Evolutionary conservation across 2,797 vertebrate species (phyloP).

Genomic region (Bryconaethiops microstoma): DNA sequence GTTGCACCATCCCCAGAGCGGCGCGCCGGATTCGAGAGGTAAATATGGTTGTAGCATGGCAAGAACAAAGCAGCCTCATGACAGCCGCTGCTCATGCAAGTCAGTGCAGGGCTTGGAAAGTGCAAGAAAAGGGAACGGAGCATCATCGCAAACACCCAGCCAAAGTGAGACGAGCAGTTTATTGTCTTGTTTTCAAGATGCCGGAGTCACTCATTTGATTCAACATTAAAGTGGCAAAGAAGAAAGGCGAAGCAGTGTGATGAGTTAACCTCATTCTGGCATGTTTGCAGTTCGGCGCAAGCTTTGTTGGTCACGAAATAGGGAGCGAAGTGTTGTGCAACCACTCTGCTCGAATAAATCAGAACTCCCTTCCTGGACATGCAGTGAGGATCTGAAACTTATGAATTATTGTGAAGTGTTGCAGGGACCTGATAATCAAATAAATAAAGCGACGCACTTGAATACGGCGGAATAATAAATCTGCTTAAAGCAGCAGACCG

Average conservation of each 20-base stretch:
- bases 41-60: slow-evolving; percentile 65
- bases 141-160: slow-evolving; percentile 68
- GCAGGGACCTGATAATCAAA: slow-evolving; percentile 23
- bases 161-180: slow-evolving; percentile 62
- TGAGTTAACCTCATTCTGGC: slow-evolving; percentile 74
- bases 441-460: slow-evolving; percentile 20
- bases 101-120: slow-evolving; percentile 65
- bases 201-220: slow-evolving; percentile 69
- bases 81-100: slow-evolving; percentile 69
- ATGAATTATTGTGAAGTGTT: slow-evolving; percentile 12
- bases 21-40: slow-evolving; percentile 61
- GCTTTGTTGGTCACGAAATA: slow-evolving; percentile 42
- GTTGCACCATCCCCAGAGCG: slow-evolving; percentile 65
- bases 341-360: slow-evolving; percentile 28
- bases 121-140: slow-evolving; percentile 31
- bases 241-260: slow-evolving; percentile 70
- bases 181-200: slow-evolving; percentile 65
- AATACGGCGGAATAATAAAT: slow-evolving; percentile 17
- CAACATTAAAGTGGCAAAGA: slow-evolving; percentile 67
- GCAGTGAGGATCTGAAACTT: slow-evolving; percentile 11
- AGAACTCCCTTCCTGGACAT: slow-evolving; percentile 28
- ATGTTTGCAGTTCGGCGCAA: slow-evolving; percentile 68
- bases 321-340: slow-evolving; percentile 43
- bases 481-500: slow-evolving; percentile 8
- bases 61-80: slow-evolving; percentile 62